These are phyloP conservation scores for Trachelus troglodyta DNA, from an alignment of 2,888 invertebrate genomes.

Conservation along the genomic window DNA sequence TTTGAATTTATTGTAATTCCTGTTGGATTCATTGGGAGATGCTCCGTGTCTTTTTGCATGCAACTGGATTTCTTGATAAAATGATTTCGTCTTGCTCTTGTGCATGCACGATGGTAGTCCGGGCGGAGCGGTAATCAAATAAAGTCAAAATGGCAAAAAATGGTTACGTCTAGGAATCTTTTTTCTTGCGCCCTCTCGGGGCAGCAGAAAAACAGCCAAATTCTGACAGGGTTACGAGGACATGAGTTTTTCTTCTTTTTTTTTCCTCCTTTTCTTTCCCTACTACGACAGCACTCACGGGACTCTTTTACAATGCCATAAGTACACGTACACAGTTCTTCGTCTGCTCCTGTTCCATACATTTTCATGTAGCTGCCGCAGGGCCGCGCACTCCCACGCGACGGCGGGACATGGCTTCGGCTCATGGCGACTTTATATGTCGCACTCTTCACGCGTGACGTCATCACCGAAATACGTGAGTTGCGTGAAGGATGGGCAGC, in stretches of 20 bases:
- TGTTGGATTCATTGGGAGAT: no score
- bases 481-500: slow-evolving; percentile 35
- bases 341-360: background rate
- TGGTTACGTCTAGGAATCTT: no score
- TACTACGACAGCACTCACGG: slow-evolving; percentile 26
- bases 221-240: slow-evolving; percentile 1
- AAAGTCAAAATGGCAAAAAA: no score
- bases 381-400: background rate
- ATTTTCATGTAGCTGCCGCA: background rate
- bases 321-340: slow-evolving; percentile 24
- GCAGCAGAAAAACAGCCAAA: background rate
- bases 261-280: slow-evolving; percentile 15
- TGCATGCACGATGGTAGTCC: no score
- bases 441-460: slow-evolving; percentile 63
- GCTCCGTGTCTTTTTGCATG: no score
- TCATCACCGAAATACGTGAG: slow-evolving; percentile 65
- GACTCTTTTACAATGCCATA: slow-evolving; percentile 39
- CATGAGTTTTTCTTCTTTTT: background rate
- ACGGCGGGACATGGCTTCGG: slow-evolving; percentile 5
- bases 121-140: no score
- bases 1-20: no score
- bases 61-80: no score
- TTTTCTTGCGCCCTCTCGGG: background rate
- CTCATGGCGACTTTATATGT: slow-evolving; percentile 58
- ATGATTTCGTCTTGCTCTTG: no score